Evolutionary conservation across 2,888 invertebrate species (phyloP), one percentile per base, ranked within the genome.

Genomic region (Pollenia angustigena): DNA sequence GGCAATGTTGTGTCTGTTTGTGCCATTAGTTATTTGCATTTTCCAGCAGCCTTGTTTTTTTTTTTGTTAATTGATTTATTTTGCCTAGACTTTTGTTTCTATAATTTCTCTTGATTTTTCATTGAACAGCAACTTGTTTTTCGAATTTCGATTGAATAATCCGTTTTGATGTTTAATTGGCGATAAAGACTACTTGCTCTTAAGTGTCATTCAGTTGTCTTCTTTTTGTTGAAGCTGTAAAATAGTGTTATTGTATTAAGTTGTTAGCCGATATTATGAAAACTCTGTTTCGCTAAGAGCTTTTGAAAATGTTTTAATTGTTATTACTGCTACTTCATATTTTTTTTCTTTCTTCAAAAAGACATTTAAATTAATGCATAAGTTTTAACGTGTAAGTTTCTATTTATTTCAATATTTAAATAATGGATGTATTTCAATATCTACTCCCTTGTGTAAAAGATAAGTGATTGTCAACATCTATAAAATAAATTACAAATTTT

Each of bases 111-210:
- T 80, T 42, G 52, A 42, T 60, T 52, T 52, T 60, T 11, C 44
- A 80, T 80, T 52, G 52, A 80, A 62, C 40, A 23, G 40, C 46
- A 40, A 1, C 11, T 16, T 44, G 23, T 64, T n/a, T 46, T 52
- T 52, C 10, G 4, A 18, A 32, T 40, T 69, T 69, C 40, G 10
- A 69, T 16, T 46, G 12, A 46, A 48, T 48, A 9, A 48, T 54
- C 16, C 54, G 11, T 48, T 68, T 68, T 68, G 7, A 66, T 42
- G 32, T 58, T 78, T 32, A 58, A 78, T 66, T 78, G 56, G 12
- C 54, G 12, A 11, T 42, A 78, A 66, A 54, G 23, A 11, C 44
- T 46, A 54, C 64, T 76, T 32, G 6, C 32, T 32, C 4, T 32
- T 54, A 76, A 56, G 64, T 8, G 52, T n/a, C n/a, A 10, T 23